Conservation (phyloP, 2,888 invertebrate species). For the Bhutanitis thaidina region DNA sequence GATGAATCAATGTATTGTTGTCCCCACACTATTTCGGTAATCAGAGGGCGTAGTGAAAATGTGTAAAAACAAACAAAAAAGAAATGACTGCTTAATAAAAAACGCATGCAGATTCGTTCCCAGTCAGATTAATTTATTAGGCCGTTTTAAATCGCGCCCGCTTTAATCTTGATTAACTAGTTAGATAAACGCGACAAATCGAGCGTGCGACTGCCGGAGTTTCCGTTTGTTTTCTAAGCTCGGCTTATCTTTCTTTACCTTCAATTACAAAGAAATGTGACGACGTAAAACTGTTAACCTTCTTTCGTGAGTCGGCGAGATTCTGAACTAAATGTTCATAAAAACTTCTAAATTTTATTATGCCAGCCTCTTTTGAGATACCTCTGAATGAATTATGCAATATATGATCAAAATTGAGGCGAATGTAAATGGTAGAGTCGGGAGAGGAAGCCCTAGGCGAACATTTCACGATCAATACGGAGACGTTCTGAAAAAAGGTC, state of each 20-base stretch:
- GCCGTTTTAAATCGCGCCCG: slow-evolving; percentile 33
- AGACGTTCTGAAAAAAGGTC: no score
- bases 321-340: neutral
- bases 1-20: no score
- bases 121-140: slow-evolving; percentile 17
- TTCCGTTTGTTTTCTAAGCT: slow-evolving; percentile 18
- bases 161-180: slow-evolving; percentile 61
- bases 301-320: neutral
- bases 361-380: no score
- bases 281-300: neutral
- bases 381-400: no score
- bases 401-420: no score
- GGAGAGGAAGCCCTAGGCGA: no score
- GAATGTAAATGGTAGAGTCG: no score
- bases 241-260: slow-evolving; percentile 18
- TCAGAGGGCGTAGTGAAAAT: neutral
- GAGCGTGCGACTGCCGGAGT: slow-evolving; percentile 38
- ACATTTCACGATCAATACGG: no score
- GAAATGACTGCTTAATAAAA: neutral
- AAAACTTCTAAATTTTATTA: no score
- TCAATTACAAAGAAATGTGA: slow-evolving; percentile 11
- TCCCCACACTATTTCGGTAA: no score
- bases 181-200: slow-evolving; percentile 59
- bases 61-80: neutral
- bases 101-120: neutral